Base-by-base conservation (phyloP, 2,113 vertebrate genomes). In the Etheostoma cragini region DNA sequence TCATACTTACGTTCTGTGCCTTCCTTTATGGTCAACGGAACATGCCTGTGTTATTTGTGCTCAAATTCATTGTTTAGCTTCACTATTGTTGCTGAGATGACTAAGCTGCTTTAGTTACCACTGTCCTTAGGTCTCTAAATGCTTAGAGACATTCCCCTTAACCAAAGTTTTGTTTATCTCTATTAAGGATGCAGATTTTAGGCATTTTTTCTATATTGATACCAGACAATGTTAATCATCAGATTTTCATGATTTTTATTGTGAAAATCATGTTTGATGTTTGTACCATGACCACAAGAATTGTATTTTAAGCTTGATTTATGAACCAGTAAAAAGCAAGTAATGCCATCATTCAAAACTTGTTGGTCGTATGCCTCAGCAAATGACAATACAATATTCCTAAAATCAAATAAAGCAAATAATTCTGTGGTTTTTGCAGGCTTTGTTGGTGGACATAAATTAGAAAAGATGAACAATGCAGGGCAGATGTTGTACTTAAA, bases 21-120 rank as follows among this genome's bases (percentile, higher is more conserved):
- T 62, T 19, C 21, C 3, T 19, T 69, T 4, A 46, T 81, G 67
- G 83, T 73, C 63, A 14, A 76, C 46, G 26, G 24, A 87, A 65
- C 64, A 64, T 67, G 45, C 4, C 45, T 45, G 52, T 60, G 54
- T 62, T 83, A 19, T 76, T 67, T 86, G 19, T 58, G 42, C 56
- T 52, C 1, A 60, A 33, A 56, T 63, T 49, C n/a, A 54, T 78
- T 65, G 15, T 26, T 38, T 19, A 21, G 24, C 47, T 47, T 54
- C 24, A 72, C 61, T 53, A 5, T 47, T 79, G 63, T 62, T 78
- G 13, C 49, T 46, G 5, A 53, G 17, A 67, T 62, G 22, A 74
- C 56, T 54, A 56, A 38, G 53, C 22, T 81, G 35, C 46, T 63
- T 26, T 69, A 10, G 22, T 11, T 33, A 33, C 22, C 30, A 50